A percentile compares a stretch with the other conserved stretches of the same genome.
Evolutionary conservation across 2,888 invertebrate genomes (phyloP).

Genomic region (Harpalus rubripes): DNA sequence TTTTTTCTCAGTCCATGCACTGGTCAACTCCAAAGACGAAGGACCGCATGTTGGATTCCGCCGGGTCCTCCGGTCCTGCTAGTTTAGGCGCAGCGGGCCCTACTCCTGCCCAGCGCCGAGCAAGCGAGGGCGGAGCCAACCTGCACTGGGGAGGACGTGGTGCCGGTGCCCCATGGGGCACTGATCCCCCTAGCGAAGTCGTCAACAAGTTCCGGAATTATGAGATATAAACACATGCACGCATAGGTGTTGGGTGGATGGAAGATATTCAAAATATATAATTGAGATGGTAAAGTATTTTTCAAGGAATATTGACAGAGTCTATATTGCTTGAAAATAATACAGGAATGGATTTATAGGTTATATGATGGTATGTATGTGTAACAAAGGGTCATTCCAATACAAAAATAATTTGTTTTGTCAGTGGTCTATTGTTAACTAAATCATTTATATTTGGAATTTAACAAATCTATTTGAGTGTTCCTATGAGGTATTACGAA

Average conservation of each 20-base stretch:
- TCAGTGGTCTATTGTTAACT: no score
- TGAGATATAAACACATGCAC: constrained; percentile 85
- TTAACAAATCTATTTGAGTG: no score
- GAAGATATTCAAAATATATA: no score
- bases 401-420: no score
- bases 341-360: no score
- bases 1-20: constrained; percentile 87
- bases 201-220: constrained; percentile 94
- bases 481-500: no score
- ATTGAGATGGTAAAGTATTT: not conserved
- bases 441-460: no score
- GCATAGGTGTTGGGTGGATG: not conserved
- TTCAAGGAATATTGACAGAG: no score
- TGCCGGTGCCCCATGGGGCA: constrained; percentile 83
- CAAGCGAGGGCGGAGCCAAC: constrained; percentile 93
- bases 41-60: constrained; percentile 88
- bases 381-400: no score
- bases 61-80: constrained; percentile 81
- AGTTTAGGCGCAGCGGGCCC: constrained; percentile 79
- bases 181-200: constrained; percentile 88
- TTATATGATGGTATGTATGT: no score
- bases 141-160: constrained; percentile 82
- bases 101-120: constrained; percentile 84
- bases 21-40: constrained; percentile 95
- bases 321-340: no score